phyloP scores from a whole-genome alignment of 1,140 invertebrate species.

The Nautilus pompilius region DNA sequence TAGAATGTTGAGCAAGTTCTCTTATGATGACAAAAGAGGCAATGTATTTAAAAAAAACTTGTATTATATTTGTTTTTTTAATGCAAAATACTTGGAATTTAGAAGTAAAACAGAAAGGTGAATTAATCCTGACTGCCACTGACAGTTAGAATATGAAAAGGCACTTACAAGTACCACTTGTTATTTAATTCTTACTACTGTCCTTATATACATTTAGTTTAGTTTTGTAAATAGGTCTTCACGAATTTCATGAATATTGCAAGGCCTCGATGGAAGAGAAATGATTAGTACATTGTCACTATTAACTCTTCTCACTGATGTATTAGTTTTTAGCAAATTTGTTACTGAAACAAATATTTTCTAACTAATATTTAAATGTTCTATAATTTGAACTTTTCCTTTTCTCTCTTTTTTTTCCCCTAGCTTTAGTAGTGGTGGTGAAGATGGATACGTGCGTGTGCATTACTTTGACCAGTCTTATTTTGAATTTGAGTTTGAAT shows the following conservation, averaged over 20 bases:
- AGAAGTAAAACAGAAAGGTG: too few species aligned
- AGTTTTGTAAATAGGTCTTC: not conserved
- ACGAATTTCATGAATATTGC: too few species aligned
- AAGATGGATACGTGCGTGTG: conserved; percentile 96
- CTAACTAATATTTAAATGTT: not conserved
- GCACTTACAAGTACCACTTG: too few species aligned
- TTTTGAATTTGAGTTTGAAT: conserved; percentile 96
- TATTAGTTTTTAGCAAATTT: not conserved
- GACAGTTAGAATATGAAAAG: too few species aligned
- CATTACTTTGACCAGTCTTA: conserved; percentile 96
- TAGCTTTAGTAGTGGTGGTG: conserved; percentile 92
- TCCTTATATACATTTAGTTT: not conserved
- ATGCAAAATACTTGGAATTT: too few species aligned
- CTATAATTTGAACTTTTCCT: not conserved
- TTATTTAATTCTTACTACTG: not conserved
- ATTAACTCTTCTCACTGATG: not conserved
- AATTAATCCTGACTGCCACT: too few species aligned
- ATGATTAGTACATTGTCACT: not conserved
- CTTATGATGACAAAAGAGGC: too few species aligned
- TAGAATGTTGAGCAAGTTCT: too few species aligned
- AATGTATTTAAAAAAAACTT: too few species aligned
- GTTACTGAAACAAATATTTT: not conserved
- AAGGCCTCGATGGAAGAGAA: too few species aligned
- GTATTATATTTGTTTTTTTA: too few species aligned
- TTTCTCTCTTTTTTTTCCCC: conserved; percentile 23